A percentile compares a stretch with the other conserved stretches of the same genome.
Conservation (phyloP, 2,797 vertebrate genomes). For the Otus scops region DNA sequence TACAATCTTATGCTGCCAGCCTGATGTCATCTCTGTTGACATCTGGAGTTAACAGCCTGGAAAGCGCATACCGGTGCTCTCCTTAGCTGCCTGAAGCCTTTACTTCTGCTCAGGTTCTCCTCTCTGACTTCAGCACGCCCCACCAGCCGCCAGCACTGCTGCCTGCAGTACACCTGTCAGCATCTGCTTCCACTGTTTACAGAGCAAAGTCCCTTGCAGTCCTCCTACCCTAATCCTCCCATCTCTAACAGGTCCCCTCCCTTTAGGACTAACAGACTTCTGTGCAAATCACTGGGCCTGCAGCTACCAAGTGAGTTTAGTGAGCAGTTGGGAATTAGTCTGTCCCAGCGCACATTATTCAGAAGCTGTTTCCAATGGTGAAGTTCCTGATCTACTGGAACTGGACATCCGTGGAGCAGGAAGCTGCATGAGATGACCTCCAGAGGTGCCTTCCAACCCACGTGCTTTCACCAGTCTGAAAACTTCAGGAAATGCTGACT, state of each 20-base stretch:
- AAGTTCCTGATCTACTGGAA: not conserved
- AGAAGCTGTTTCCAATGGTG: not conserved
- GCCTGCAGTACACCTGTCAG: not conserved
- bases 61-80: not conserved
- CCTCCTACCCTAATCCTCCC: not conserved
- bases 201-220: not conserved
- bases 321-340: accelerated
- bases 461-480: not conserved
- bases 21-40: not conserved
- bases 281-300: not conserved
- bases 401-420: not conserved
- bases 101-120: not conserved
- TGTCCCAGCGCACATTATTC: not conserved
- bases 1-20: not conserved
- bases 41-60: not conserved
- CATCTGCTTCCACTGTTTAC: not conserved
- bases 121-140: accelerated
- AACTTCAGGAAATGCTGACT: not conserved
- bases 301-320: not conserved
- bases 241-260: not conserved
- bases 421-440: not conserved
- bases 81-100: not conserved
- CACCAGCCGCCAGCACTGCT: accelerated
- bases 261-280: not conserved
- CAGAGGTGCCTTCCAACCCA: not conserved